phyloP scores from a whole-genome alignment of 64 coral and sea anemone genomes.

The Pachyseris speciosa region DNA sequence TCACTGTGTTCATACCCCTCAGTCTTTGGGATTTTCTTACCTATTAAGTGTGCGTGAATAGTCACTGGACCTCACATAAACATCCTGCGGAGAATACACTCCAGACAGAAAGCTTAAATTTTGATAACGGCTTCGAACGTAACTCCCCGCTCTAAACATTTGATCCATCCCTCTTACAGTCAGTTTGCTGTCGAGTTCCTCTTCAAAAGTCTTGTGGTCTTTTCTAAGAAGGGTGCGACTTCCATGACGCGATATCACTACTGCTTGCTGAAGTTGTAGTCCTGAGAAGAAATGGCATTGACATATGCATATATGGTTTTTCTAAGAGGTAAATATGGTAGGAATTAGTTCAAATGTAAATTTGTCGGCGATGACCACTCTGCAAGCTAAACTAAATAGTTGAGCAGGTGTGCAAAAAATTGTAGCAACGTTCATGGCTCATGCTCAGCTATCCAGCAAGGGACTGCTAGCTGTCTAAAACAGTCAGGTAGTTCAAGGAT shows the following conservation, averaged over 20 bases:
- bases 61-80: constrained; percentile 82
- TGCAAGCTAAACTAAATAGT: no score
- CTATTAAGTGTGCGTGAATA: constrained; percentile 81
- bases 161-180: constrained; percentile 86
- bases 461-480: no score
- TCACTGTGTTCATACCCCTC: neutral
- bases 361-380: no score
- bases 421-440: no score
- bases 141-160: constrained; percentile 78
- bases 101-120: neutral
- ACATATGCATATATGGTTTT: neutral
- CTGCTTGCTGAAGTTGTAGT: constrained; percentile 46
- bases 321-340: neutral
- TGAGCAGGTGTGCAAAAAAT: no score
- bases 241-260: constrained; percentile 89
- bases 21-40: neutral
- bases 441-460: no score
- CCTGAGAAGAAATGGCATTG: neutral
- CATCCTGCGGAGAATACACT: constrained; percentile 33
- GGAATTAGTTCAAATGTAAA: neutral
- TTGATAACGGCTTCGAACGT: constrained; percentile 27
- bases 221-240: constrained; percentile 68
- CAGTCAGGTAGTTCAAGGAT: no score
- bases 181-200: constrained; percentile 56
- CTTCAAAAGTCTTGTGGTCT: constrained; percentile 73